Conservation (phyloP, 2,113 vertebrate species). For the Laticauda colubrina region DNA sequence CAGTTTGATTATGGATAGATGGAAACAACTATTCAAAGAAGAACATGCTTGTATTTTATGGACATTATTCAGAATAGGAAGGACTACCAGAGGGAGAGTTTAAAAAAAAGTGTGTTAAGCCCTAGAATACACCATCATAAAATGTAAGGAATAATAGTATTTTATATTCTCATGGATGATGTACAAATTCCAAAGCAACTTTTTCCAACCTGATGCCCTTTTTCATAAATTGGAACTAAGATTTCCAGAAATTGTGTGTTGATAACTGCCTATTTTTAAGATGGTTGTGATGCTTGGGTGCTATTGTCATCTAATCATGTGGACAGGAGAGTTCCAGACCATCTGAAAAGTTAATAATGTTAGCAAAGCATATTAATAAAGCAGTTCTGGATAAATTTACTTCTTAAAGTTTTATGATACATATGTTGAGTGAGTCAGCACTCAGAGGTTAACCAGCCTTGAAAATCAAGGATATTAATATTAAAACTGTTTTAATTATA, state of each 20-base stretch:
- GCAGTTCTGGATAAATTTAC: background rate
- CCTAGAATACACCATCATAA: background rate
- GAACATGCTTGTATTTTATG: background rate
- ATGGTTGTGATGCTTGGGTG: background rate
- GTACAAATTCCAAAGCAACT: background rate
- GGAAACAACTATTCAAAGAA: background rate
- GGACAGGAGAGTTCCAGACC: background rate
- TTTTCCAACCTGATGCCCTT: background rate
- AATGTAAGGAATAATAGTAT: background rate
- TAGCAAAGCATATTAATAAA: background rate
- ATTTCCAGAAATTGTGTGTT: background rate
- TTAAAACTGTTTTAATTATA: background rate
- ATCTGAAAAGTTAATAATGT: background rate
- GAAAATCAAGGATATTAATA: background rate
- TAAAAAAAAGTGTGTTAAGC: background rate
- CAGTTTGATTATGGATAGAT: background rate
- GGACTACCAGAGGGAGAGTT: background rate
- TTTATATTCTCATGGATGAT: background rate
- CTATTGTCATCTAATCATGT: background rate
- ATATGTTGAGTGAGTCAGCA: background rate
- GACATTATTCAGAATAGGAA: background rate
- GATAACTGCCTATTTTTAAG: background rate
- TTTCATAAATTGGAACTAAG: background rate
- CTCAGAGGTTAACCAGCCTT: background rate
- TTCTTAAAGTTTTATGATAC: background rate